A percentile compares a stretch with the other conserved stretches of the same genome.
phyloP scores from a whole-genome alignment of 2,888 invertebrate species.

The Leuctra nigra region DNA sequence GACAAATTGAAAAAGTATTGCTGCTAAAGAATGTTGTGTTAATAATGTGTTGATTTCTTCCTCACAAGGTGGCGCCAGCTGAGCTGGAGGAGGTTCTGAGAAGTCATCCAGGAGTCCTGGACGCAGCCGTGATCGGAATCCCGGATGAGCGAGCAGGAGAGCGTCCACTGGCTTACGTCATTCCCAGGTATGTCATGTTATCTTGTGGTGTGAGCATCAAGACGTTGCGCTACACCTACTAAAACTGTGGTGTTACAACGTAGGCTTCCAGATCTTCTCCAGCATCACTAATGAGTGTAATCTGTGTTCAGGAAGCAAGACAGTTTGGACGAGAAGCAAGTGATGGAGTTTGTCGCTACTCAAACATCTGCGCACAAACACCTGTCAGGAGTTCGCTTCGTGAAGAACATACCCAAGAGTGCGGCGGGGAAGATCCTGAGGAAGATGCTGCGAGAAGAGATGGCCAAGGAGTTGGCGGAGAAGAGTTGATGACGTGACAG shows the following conservation, averaged over 20 bases:
- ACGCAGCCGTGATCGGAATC: constrained; percentile 46
- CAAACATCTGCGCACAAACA: background rate
- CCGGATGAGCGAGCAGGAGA: constrained; percentile 40
- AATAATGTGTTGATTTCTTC: no score
- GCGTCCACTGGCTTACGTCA: constrained; percentile 41
- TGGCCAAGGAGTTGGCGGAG: no score
- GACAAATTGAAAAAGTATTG: background rate
- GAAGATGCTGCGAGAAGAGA: constrained; percentile 47
- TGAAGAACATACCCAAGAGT: background rate
- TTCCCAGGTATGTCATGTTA: no score
- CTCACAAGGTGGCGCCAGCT: constrained; percentile 49
- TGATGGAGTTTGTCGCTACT: constrained; percentile 27
- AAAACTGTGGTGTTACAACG: no score
- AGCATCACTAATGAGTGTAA: no score
- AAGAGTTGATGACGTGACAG: no score
- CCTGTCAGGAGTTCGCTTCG: background rate
- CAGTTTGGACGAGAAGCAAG: background rate
- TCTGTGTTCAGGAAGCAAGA: no score
- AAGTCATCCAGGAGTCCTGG: constrained; percentile 41
- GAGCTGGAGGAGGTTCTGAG: constrained; percentile 46
- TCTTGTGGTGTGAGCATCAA: no score
- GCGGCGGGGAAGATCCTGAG: constrained; percentile 67
- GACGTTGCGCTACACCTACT: no score
- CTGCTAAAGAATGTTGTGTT: background rate
- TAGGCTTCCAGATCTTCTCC: no score